Evolutionary conservation across 2,888 invertebrate genomes (phyloP), one percentile per base, ranked within the genome.

Genomic region (Sussaba pulchella): DNA sequence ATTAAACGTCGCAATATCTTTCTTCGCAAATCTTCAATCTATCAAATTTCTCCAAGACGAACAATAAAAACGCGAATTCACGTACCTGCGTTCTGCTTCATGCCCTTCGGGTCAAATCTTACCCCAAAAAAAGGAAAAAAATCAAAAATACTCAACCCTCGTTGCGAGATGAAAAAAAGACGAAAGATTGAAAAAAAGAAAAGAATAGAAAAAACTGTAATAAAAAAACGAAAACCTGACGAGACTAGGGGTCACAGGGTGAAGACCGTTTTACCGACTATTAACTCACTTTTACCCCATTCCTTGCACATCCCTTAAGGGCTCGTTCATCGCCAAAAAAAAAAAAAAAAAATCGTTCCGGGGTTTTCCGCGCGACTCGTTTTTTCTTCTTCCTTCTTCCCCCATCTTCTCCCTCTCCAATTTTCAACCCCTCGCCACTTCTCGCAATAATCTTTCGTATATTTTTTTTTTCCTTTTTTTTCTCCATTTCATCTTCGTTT

Each of bases 181-280:
- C 45, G 45, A 69, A 69, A 64, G 59, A 45, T 50, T 47, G 50
- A 24, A 71, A 71, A 47, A 26, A 47, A 64, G 61, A 26, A 45
- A 50, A 69, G 63, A 64, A 67, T 75, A 85, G 75, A 83, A 82
- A 81, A 31, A 31, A 31, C 2, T 69, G 66, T 78, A 82, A 67
- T 66, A 52, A 43, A 31, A 81, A 59, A n/a, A 45, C 21, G 63
- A 54, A 59, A 67, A 73, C 36, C 75, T 75, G 76, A 76, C 84
- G 84, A 69, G 87, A 86, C 85, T 87, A 84, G 85, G 88, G 91
- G 91, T 91, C 90, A 90, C 86, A 81, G 89, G 89, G 88, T 91
- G 92, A 92, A 91, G 91, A 89, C 91, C 91, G 92, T 91, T 92
- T 92, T 92, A 92, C 92, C 92, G 90, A 92, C 92, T 92, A 92